Percentiles rank a stretch among this genome's conserved stretches.
Evolutionary conservation across 2,888 invertebrate species (phyloP).

Genomic region (Cephus nigrinus): DNA sequence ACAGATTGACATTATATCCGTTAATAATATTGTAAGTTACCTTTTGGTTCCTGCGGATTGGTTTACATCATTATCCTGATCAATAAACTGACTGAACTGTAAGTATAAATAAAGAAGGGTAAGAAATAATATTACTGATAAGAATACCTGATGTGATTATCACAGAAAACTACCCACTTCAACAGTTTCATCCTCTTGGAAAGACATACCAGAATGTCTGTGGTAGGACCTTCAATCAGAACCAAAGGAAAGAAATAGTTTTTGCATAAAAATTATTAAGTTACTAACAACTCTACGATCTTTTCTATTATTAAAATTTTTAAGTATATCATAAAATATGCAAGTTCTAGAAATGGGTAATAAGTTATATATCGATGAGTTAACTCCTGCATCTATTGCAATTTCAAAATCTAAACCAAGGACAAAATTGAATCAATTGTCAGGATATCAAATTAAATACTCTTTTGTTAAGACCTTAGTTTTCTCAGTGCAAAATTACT

Average conservation of each 20-base stretch:
- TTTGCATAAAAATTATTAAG: neutral
- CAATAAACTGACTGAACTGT: conserved; percentile 37
- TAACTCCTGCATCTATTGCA: too few species aligned
- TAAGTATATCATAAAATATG: too few species aligned
- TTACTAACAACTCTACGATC: neutral
- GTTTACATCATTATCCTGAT: conserved; percentile 32
- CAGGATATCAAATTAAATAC: too few species aligned
- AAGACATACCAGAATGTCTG: conserved; percentile 51
- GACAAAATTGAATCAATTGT: too few species aligned
- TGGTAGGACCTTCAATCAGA: conserved; percentile 46
- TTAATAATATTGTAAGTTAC: conserved; percentile 32
- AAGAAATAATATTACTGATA: neutral
- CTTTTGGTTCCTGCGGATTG: conserved; percentile 43
- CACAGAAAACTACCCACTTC: conserved; percentile 41
- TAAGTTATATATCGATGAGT: too few species aligned
- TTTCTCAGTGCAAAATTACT: too few species aligned
- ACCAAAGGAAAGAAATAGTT: conserved; percentile 12
- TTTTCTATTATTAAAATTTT: neutral
- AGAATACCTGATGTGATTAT: neutral
- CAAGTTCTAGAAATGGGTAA: too few species aligned
- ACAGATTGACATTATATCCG: neutral
- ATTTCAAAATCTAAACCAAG: too few species aligned
- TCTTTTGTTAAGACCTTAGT: too few species aligned
- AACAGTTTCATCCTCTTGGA: conserved; percentile 54
- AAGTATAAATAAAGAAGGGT: conserved; percentile 10